Percentiles rank a stretch among this genome's conserved stretches.
These are phyloP conservation scores for Liparis tanakae DNA, from an alignment of 2,797 vertebrate genomes.

Conservation along the genomic window DNA sequence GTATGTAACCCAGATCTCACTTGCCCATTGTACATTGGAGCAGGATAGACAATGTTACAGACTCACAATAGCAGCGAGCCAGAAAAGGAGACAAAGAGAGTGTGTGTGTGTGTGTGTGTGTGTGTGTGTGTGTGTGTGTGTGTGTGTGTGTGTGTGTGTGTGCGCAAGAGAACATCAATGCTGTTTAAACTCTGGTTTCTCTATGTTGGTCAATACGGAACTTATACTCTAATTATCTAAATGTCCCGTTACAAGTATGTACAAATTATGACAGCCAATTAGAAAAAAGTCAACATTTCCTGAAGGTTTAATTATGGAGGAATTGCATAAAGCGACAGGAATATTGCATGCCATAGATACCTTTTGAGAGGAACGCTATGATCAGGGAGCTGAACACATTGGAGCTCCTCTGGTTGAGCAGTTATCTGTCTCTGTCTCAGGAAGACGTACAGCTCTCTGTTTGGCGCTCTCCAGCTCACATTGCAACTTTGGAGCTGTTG, in stretches of 20 bases:
- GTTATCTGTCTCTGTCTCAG: background rate
- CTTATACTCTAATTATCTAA: background rate
- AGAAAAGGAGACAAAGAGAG: constrained; percentile 3
- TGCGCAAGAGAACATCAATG: too few relatives aligned
- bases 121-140: too few relatives aligned
- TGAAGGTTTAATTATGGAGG: background rate
- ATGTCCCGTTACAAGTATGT: background rate
- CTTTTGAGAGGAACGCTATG: background rate
- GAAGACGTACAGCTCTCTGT: constrained; percentile 48
- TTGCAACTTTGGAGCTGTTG: constrained; percentile 49
- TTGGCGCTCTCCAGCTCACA: constrained; percentile 40
- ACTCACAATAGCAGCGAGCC: constrained; percentile 26
- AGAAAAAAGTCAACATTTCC: background rate
- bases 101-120: background rate
- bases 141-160: too few relatives aligned
- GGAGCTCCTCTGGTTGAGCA: background rate
- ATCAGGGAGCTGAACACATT: constrained; percentile 15
- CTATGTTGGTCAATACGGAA: background rate
- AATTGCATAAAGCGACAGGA: background rate
- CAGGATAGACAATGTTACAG: constrained; percentile 55
- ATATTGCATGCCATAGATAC: background rate
- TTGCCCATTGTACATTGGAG: constrained; percentile 60
- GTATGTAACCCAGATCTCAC: constrained; percentile 73
- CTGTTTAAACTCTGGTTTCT: constrained; percentile 13
- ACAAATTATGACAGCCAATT: background rate